These are phyloP conservation scores for Physocephala rufipes DNA, from an alignment of 2,888 invertebrate species.

Conservation along the genomic window DNA sequence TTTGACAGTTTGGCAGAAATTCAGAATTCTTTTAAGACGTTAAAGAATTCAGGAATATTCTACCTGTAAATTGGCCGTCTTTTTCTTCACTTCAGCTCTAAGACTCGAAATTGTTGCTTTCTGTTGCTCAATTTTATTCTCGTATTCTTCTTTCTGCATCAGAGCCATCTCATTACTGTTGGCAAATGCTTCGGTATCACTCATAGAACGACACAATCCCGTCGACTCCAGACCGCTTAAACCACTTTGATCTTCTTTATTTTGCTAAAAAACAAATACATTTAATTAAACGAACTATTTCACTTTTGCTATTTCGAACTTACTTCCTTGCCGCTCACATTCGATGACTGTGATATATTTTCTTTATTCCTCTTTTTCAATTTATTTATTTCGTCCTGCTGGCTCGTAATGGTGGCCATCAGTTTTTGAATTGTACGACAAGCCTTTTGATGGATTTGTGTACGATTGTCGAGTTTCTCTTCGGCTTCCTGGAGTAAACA, in stretches of 20 bases:
- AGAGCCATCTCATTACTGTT: slow-evolving; percentile 55
- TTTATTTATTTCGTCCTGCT: slow-evolving; percentile 57
- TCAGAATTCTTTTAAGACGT: too few relatives aligned
- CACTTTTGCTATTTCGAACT: slow-evolving; percentile 15
- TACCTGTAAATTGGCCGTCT: slow-evolving; percentile 62
- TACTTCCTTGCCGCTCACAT: slow-evolving; percentile 50
- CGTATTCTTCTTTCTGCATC: slow-evolving; percentile 48
- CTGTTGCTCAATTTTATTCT: slow-evolving; percentile 63
- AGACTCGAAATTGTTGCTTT: slow-evolving; percentile 69
- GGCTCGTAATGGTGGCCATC: slow-evolving; percentile 56
- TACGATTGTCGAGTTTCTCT: slow-evolving; percentile 55
- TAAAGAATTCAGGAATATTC: background rate
- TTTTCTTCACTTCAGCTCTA: slow-evolving; percentile 64
- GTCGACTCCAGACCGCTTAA: slow-evolving; percentile 42
- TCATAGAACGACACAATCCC: slow-evolving; percentile 50
- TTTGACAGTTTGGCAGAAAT: too few relatives aligned
- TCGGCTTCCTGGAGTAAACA: slow-evolving; percentile 60
- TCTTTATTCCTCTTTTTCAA: slow-evolving; percentile 50
- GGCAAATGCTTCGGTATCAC: slow-evolving; percentile 55
- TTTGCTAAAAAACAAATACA: background rate
- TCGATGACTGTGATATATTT: slow-evolving; percentile 38
- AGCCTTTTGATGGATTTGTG: slow-evolving; percentile 58
- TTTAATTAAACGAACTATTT: background rate
- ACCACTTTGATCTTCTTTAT: slow-evolving; percentile 4
- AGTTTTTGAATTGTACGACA: slow-evolving; percentile 61